phyloP scores from a whole-genome alignment of 2,888 invertebrate genomes.

The Morpho deidamia region DNA sequence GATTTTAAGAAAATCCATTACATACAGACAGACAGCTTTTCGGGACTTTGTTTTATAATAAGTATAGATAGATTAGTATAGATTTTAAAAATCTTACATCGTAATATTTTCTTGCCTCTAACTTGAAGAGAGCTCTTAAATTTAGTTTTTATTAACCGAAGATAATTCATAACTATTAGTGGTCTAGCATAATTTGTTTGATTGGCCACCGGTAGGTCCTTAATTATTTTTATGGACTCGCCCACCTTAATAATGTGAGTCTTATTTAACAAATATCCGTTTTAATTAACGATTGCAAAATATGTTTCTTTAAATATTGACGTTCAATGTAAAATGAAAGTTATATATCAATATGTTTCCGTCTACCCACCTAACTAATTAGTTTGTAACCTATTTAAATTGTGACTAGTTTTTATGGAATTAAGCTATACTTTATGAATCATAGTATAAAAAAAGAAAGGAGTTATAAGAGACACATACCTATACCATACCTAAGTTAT shows the following conservation, averaged over 20 bases:
- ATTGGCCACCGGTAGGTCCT: slow-evolving; percentile 1
- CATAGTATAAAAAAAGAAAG: no score
- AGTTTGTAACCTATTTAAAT: background rate
- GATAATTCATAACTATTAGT: slow-evolving; percentile 11
- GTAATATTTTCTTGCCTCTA: background rate
- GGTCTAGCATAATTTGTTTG: slow-evolving; percentile 5
- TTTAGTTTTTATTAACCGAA: slow-evolving; percentile 9
- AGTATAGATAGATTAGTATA: no score
- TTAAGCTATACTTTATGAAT: background rate
- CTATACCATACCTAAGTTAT: no score
- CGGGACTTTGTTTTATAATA: no score
- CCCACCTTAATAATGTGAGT: slow-evolving; percentile 12
- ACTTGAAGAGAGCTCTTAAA: slow-evolving; percentile 4
- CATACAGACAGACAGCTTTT: no score
- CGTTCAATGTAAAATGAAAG: slow-evolving; percentile 9
- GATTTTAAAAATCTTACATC: no score
- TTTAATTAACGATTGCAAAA: slow-evolving; percentile 9
- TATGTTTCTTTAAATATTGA: background rate
- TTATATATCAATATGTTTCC: background rate
- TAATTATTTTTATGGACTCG: slow-evolving; percentile 13
- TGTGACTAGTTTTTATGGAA: background rate
- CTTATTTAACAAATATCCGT: slow-evolving; percentile 9
- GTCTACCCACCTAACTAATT: background rate
- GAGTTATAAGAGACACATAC: no score
- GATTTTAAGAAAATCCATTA: no score